A percentile compares a stretch with the other conserved stretches of the same genome.
These are phyloP conservation scores for Yoshiicerus persimilis DNA, from an alignment of 1,140 invertebrate genomes.

Conservation along the genomic window DNA sequence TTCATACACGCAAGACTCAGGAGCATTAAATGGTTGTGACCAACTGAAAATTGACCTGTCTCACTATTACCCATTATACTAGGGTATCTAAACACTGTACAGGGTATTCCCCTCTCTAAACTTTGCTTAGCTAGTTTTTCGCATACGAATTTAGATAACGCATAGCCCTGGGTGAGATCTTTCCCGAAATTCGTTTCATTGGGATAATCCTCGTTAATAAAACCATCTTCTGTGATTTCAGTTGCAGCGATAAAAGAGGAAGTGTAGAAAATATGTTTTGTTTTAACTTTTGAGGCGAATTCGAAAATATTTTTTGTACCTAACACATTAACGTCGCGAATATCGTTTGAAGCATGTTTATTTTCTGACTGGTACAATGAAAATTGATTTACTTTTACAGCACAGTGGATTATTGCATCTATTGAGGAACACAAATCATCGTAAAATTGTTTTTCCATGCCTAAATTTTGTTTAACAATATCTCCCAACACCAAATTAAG, in stretches of 20 bases:
- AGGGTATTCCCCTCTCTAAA: neutral
- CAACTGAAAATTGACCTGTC: constrained; percentile 14
- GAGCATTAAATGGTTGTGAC: constrained; percentile 30
- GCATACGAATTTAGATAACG: neutral
- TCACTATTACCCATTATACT: constrained; percentile 8
- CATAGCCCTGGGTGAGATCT: neutral
- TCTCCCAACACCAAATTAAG: neutral
- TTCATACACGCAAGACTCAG: neutral
- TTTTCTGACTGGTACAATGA: neutral
- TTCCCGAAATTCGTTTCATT: neutral
- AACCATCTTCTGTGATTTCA: neutral
- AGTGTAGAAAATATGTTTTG: neutral
- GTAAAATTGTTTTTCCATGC: neutral
- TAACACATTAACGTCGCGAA: neutral
- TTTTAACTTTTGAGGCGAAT: neutral
- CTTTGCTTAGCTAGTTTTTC: constrained; percentile 13
- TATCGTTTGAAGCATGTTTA: neutral
- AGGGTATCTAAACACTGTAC: constrained; percentile 1
- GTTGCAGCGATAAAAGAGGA: neutral
- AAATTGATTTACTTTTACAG: neutral
- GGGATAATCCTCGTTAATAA: neutral
- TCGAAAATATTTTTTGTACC: neutral
- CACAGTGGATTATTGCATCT: neutral
- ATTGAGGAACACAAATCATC: neutral
- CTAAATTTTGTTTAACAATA: neutral